A percentile compares a stretch with the other conserved stretches of the same genome.
phyloP scores from a whole-genome alignment of 2,113 vertebrate species.

The Archilochus colubris region DNA sequence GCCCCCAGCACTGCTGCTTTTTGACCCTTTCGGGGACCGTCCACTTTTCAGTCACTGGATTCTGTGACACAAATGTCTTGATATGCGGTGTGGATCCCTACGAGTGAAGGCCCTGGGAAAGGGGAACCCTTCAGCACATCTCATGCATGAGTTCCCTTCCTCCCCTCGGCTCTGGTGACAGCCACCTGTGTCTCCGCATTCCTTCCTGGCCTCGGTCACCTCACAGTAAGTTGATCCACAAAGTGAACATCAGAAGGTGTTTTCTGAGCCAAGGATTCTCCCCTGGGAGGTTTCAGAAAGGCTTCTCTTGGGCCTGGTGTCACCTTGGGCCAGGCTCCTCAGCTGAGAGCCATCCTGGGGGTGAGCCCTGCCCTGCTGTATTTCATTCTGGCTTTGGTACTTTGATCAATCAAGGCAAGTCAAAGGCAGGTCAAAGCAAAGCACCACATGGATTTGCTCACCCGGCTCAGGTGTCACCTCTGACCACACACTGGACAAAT shows the following conservation, averaged over 20 bases:
- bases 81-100: accelerated
- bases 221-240: neutral
- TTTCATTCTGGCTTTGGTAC: neutral
- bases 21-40: neutral
- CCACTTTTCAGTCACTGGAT: neutral
- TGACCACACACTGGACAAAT: no score
- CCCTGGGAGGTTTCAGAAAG: neutral
- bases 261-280: neutral
- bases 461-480: neutral
- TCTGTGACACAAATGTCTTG: neutral
- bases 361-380: accelerated
- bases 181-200: neutral
- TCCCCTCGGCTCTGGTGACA: neutral
- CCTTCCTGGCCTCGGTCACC: neutral
- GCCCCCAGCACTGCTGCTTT: neutral
- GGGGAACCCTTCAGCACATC: neutral
- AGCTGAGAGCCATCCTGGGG: accelerated
- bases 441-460: neutral
- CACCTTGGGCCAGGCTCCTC: neutral
- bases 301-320: accelerated
- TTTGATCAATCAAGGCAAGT: neutral
- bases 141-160: neutral
- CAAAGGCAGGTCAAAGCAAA: neutral
- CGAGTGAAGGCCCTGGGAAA: accelerated
- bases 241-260: neutral